Evolutionary conservation across 2,888 invertebrate species (phyloP).

Genomic region (Mythimna impura): DNA sequence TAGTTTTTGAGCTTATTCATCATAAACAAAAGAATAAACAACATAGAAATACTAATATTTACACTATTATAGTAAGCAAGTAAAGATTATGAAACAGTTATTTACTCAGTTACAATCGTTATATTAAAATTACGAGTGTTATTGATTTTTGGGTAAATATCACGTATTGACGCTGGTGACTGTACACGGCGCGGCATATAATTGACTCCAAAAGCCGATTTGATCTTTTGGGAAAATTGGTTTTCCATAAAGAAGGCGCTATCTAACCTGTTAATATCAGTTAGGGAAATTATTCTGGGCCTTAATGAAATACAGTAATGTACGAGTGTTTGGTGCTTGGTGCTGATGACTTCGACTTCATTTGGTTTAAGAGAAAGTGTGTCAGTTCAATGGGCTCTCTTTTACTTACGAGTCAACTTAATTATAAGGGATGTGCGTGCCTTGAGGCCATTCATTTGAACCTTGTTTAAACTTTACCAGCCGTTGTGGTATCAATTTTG

Average conservation of each 20-base stretch:
- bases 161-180: neutral
- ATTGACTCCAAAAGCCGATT: constrained; percentile 58
- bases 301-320: constrained; percentile 45
- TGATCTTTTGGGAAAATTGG: constrained; percentile 62
- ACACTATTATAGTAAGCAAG: too few species aligned
- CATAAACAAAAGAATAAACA: too few species aligned
- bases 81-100: neutral
- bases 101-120: neutral
- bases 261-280: constrained; percentile 58
- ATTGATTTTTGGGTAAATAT: neutral
- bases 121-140: too few species aligned
- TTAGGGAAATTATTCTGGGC: constrained; percentile 48
- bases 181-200: constrained; percentile 34
- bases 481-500: constrained; percentile 13
- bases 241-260: constrained; percentile 58
- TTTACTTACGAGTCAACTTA: constrained; percentile 30
- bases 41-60: too few species aligned
- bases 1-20: too few species aligned
- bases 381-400: constrained; percentile 7
- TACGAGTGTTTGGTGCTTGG: constrained; percentile 30
- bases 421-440: constrained; percentile 39
- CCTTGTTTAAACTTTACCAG: constrained; percentile 17
- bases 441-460: constrained; percentile 26
- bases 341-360: constrained; percentile 16
- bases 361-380: constrained; percentile 8